Evolutionary conservation across 2,797 vertebrate genomes (phyloP), one percentile per base, ranked within the genome.

Genomic region (Sebastes hubbsi): DNA sequence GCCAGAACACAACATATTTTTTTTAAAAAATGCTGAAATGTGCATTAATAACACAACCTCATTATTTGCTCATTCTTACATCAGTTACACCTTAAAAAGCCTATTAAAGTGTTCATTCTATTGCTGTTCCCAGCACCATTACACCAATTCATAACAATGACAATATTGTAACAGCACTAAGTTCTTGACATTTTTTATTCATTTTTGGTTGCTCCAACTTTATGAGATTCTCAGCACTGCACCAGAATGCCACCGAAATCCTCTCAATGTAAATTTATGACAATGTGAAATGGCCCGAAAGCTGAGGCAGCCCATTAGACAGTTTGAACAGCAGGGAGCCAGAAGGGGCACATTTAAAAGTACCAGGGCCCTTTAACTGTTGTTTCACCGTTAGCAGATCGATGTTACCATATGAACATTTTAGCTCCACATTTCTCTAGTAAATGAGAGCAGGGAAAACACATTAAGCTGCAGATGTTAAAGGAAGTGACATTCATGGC

Each of bases 401-500:
- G 14, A n/a, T 52, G 29, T 72, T 72, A 63, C 18, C 25, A 60
- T 36, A 46, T 14, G 54, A 62, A 77, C 66, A 77, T 60, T 75
- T 68, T 42, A 81, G 38, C 34, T 58, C 8, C 38, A 56, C 42
- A 63, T 71, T 71, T 65, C 54, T 55, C 54, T 8, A 75, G 65
- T 72, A 73, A 87, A 78, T 84, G 30, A 80, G 68, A 18, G 58
- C 46, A 56, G 36, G 22, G 55, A 42, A 52, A 68, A 36, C 49
- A 46, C 25, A 76, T 78, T 72, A 75, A 77, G 67, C 72, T 77
- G 81, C 68, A 85, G 75, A 87, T 81, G 83, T 49, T 83, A 80
- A 68, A 82, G 84, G 82, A 86, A 72, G 78, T 49, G 61, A 83
- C 80, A 86, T 86, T 82, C 59, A 60, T 38, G 70, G 78, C 64